Conservation (phyloP, 2,888 invertebrate species). For the Autographa pulchrina region DNA sequence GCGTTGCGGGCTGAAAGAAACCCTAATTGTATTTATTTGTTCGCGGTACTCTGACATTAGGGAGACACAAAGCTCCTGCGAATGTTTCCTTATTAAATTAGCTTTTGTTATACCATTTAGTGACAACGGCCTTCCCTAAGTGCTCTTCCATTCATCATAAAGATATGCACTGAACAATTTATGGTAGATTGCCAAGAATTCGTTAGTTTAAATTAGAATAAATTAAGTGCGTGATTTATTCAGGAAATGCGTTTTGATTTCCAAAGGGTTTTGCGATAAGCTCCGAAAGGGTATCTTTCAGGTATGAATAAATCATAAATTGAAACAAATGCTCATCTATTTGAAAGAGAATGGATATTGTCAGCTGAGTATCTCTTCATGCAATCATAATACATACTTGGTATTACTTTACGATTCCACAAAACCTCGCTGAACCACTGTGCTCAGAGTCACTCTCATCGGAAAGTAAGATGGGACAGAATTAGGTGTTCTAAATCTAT, state of each 20-base stretch:
- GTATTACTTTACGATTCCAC: no score
- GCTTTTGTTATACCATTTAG: slow-evolving; percentile 44
- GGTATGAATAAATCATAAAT: slow-evolving; percentile 10
- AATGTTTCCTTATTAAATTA: slow-evolving; percentile 52
- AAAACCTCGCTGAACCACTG: no score
- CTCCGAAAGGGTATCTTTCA: slow-evolving; percentile 24
- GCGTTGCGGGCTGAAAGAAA: slow-evolving; percentile 31
- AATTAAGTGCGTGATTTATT: slow-evolving; percentile 18
- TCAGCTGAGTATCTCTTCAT: neutral
- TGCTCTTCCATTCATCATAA: slow-evolving; percentile 51
- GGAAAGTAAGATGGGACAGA: no score
- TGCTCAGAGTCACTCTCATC: no score
- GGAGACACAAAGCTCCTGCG: slow-evolving; percentile 48
- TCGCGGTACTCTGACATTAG: slow-evolving; percentile 48
- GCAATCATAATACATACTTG: no score
- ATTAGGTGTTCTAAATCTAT: no score
- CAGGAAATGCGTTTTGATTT: slow-evolving; percentile 20
- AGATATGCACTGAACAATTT: slow-evolving; percentile 33
- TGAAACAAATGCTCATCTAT: slow-evolving; percentile 28
- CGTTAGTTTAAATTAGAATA: slow-evolving; percentile 34
- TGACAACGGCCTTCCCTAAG: slow-evolving; percentile 33
- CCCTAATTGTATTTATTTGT: slow-evolving; percentile 54
- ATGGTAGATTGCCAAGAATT: slow-evolving; percentile 46
- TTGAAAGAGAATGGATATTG: slow-evolving; percentile 13
- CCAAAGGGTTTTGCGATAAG: slow-evolving; percentile 23